Base-by-base conservation (phyloP, 2,888 invertebrate species). In the Thera obeliscata region DNA sequence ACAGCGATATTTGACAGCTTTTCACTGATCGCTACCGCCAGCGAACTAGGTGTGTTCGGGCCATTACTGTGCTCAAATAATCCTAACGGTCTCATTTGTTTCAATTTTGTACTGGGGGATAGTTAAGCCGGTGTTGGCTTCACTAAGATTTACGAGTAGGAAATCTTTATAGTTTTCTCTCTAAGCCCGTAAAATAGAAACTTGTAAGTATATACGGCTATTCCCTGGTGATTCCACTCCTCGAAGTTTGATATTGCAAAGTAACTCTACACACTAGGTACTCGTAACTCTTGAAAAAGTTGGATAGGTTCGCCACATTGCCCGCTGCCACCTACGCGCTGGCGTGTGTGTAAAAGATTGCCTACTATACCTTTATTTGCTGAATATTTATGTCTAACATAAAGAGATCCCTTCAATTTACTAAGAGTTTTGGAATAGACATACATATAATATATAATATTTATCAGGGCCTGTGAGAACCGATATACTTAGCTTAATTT, bases 91-190 rank as follows among this genome's bases (percentile, higher is more conserved):
- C 59, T 50, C 49, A 8, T 59, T 59, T 12, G 12, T 60, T 50
- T 9, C 49, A 12, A 54, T 33, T 6, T 33, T 6, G 43, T 0
- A 3, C 48, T 54, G 36, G 22, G 54, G 12, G 48, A 38, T 52
- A 35, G 43, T 2, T 50, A 52, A 63, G 7, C 50, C 50, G 33
- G 48, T 50, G 9, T 22, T 11, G 11, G 62, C 36, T 59, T n/a
- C 50, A 54, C 54, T 46, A 64, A 43, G 64, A 64, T 64, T 64
- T 64, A 64, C 46, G 58, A 63, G 56, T 62, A 22, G 38, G 38
- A 33, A 41, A 12, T 35, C 50, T 43, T 52, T 55, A 22, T 22
- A 60, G 61, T 54, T 52, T 66, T 61, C 59, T 63, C 62, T 48
- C 52, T 43, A 52, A 36, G 46, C 43, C 43, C 36, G 46, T 33